Conservation (phyloP, 2,797 vertebrate species). For the Sebastes flavidus region DNA sequence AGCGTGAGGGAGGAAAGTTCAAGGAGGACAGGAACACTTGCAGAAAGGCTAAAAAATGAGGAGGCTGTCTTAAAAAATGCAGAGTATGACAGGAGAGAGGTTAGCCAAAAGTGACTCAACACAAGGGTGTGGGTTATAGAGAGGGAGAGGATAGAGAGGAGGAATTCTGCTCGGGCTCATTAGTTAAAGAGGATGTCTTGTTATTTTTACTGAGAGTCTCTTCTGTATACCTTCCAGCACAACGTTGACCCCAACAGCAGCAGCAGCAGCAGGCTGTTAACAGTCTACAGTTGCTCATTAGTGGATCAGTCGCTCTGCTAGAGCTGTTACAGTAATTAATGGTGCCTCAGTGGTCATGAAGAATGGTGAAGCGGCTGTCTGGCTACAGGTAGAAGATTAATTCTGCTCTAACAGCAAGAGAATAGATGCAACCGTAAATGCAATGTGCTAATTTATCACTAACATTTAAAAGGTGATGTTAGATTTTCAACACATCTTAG, state of each 20-base stretch:
- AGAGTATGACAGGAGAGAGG: background rate
- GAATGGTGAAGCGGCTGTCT: background rate
- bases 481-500: background rate
- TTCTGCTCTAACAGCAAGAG: background rate
- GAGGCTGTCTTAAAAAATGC: constrained; percentile 1
- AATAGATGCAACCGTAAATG: background rate
- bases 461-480: background rate
- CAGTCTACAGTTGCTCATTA: constrained; percentile 46
- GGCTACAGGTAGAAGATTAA: constrained; percentile 13
- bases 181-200: constrained; percentile 37
- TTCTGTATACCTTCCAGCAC: constrained; percentile 13
- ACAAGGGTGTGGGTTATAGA: background rate
- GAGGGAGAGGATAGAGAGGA: background rate
- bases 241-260: constrained; percentile 19
- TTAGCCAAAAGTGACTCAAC: constrained; percentile 25
- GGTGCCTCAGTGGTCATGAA: constrained; percentile 13
- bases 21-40: background rate
- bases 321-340: constrained; percentile 44
- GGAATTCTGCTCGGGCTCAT: constrained; percentile 18
- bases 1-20: constrained; percentile 23
- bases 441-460: background rate
- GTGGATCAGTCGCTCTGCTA: constrained; percentile 17
- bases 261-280: constrained; percentile 24
- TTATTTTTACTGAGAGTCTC: constrained; percentile 35
- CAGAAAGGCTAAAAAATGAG: constrained; percentile 8